Evolutionary conservation across 2,113 vertebrate species (phyloP), one percentile per base, ranked within the genome.

Genomic region (Gopherus flavomarginatus): DNA sequence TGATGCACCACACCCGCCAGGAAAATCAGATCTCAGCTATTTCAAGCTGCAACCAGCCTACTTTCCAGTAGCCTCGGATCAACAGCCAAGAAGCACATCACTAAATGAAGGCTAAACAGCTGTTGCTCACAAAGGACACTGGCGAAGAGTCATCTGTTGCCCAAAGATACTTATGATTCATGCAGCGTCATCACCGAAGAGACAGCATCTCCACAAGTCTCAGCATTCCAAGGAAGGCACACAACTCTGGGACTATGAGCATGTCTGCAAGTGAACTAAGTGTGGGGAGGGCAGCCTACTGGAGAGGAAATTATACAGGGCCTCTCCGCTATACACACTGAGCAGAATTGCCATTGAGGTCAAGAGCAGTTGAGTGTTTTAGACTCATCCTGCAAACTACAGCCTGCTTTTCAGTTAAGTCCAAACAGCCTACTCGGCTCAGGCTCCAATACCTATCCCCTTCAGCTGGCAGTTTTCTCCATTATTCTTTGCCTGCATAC

Each of bases 1-100:
- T 84, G 44, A 87, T 1, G 0, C 92, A 92, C 81, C 96, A 53
- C 95, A 82, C 94, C 96, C 97, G 83, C 80, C 95, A 75, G 53
- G 65, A 97, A 90, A 87, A 77, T 0, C 1, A 44, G 90, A 89
- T n/a, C 35, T 83, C 31, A 54, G 62, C 79, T 94, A 88, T 53
- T 87, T 77, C 93, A 90, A 44, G 91, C 62, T 89, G 12, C 27
- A 75, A 65, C 56, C 88, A 84, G 88, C 89, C 92, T 80, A 59
- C 27, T 82, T 84, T 92, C 56, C 85, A 91, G 0, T 6, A 88
- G 83, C 50, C 94, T 95, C 52, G 5, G 53, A 90, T 27, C 80
- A 83, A 44, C 81, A 86, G 93, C 83, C 85, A 85, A 54, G 22
- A 79, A 93, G 90, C 81, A 31, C 78, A 83, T 82, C 72, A 1